Evolutionary conservation across 2,797 vertebrate species (phyloP).

Genomic region (Lepus oiostolus): DNA sequence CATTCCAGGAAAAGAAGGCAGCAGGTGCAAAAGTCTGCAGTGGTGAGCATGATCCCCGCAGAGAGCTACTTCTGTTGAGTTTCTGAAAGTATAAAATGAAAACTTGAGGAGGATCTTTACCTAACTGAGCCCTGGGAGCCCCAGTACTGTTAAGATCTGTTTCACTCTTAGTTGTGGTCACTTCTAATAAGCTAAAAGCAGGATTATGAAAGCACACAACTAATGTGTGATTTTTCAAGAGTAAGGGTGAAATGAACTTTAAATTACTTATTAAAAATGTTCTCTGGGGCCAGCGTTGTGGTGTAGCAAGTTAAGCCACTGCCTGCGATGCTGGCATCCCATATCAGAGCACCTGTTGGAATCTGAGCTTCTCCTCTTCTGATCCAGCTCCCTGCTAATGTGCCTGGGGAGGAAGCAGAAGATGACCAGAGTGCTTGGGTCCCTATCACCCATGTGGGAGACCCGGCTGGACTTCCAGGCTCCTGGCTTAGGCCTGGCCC

Average conservation of each 20-base stretch:
- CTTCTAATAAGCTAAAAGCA: constrained; percentile 24
- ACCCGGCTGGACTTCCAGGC: too few relatives aligned
- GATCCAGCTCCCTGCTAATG: too few relatives aligned
- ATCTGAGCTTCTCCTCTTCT: too few relatives aligned
- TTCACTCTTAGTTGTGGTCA: constrained; percentile 1
- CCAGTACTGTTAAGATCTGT: background rate
- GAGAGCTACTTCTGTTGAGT: background rate
- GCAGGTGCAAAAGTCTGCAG: background rate
- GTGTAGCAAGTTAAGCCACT: too few relatives aligned
- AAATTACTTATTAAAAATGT: constrained; percentile 25
- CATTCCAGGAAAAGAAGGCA: background rate
- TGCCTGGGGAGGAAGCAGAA: too few relatives aligned
- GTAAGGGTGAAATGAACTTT: constrained; percentile 3
- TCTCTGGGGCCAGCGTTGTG: too few relatives aligned
- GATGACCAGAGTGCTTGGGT: too few relatives aligned
- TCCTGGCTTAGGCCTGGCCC: too few relatives aligned
- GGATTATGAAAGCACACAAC: background rate
- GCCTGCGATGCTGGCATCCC: too few relatives aligned
- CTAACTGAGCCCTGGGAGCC: background rate
- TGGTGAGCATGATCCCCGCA: background rate
- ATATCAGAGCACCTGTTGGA: too few relatives aligned
- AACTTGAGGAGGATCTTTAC: background rate
- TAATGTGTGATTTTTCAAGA: constrained; percentile 7
- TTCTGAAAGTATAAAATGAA: background rate
- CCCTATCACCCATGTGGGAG: too few relatives aligned